Conservation (phyloP, 2,888 invertebrate species). For the Myopa tessellatipennis region DNA sequence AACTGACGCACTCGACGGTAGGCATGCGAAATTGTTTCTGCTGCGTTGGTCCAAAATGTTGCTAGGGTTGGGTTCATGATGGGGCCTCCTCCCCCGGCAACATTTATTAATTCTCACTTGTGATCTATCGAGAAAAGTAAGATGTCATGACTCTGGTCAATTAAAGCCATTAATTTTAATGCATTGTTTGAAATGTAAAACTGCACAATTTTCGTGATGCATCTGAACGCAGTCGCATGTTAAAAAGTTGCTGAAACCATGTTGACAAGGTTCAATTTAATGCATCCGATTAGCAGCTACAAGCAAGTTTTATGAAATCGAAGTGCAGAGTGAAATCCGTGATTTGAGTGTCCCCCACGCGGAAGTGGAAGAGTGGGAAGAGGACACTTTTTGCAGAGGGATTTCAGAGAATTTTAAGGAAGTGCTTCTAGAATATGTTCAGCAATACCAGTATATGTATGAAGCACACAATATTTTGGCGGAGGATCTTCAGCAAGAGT, state of each 20-base stretch:
- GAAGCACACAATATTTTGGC: background rate
- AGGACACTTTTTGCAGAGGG: too few relatives aligned
- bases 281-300: background rate
- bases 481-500: background rate
- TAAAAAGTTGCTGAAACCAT: background rate
- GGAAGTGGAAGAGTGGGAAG: too few relatives aligned
- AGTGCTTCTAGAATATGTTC: background rate
- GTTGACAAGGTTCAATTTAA: slow-evolving; percentile 1
- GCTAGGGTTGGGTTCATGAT: too few relatives aligned
- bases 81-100: too few relatives aligned
- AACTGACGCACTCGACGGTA: too few relatives aligned
- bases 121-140: slow-evolving; percentile 16
- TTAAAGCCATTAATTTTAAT: slow-evolving; percentile 27
- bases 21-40: background rate
- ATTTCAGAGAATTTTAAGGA: background rate
- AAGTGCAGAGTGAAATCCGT: too few relatives aligned
- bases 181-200: slow-evolving; percentile 20
- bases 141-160: slow-evolving; percentile 29
- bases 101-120: slow-evolving; percentile 7
- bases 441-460: background rate
- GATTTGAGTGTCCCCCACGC: too few relatives aligned
- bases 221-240: background rate
- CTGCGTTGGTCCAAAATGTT: too few relatives aligned
- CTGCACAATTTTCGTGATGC: background rate
- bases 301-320: too few relatives aligned